Conservation (phyloP, 2,888 invertebrate species). For the Prosopocoilus inquinatus region DNA sequence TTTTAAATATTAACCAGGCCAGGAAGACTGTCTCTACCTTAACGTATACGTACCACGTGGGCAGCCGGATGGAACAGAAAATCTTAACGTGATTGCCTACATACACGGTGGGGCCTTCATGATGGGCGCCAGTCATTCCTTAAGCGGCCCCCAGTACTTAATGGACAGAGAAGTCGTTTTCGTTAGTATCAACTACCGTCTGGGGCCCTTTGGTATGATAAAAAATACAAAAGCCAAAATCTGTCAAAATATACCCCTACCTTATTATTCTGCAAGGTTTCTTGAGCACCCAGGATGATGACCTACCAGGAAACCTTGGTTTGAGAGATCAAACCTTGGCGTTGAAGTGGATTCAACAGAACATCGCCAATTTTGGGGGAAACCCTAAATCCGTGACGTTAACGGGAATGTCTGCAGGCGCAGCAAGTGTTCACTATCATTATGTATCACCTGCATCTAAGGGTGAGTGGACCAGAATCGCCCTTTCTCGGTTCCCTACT, state of each 20-base stretch:
- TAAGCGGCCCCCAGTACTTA: conserved; percentile 53
- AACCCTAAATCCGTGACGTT: conserved; percentile 64
- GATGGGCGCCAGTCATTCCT: conserved; percentile 58
- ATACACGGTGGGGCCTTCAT: conserved; percentile 66
- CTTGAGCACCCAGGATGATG: conserved; percentile 65
- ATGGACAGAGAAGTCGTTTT: conserved; percentile 63
- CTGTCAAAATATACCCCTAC: too few species aligned
- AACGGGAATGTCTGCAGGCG: conserved; percentile 68
- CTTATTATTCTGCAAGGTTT: conserved; percentile 43
- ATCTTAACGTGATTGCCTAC: conserved; percentile 58
- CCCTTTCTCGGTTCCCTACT: too few species aligned
- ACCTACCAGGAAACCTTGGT: conserved; percentile 66
- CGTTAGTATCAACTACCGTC: conserved; percentile 65
- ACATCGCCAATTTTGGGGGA: conserved; percentile 67
- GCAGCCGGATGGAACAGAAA: conserved; percentile 1
- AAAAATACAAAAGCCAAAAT: background rate
- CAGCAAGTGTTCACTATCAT: conserved; percentile 69
- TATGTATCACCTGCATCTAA: conserved; percentile 60
- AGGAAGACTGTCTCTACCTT: conserved; percentile 62
- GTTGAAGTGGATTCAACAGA: conserved; percentile 63
- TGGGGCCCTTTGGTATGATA: conserved; percentile 57
- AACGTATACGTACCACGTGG: conserved; percentile 57
- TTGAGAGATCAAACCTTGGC: conserved; percentile 69
- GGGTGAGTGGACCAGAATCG: too few species aligned
- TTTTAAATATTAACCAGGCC: conserved; percentile 45